These are phyloP conservation scores for Microchrysa polita DNA, from an alignment of 2,888 invertebrate species.

Conservation along the genomic window DNA sequence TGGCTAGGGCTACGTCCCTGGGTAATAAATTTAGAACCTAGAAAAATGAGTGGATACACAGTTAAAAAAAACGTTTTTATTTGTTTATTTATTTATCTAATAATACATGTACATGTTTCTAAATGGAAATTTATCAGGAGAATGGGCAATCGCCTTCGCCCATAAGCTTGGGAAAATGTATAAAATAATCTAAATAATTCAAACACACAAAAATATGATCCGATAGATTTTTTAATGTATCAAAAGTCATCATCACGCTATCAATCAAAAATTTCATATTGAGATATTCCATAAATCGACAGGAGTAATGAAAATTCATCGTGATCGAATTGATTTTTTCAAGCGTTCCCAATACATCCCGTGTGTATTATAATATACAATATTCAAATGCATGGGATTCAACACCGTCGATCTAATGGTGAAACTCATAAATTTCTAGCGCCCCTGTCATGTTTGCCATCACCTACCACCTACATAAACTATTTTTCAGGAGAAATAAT, in stretches of 20 bases:
- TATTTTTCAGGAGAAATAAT: constrained; percentile 37
- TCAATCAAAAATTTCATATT: constrained; percentile 21
- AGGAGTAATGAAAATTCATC: constrained; percentile 5
- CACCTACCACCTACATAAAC: constrained; percentile 39
- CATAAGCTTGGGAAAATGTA: no score
- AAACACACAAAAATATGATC: no score
- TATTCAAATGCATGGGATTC: neutral
- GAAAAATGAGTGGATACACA: no score
- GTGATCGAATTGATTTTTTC: constrained; percentile 1
- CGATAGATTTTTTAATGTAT: no score
- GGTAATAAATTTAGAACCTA: no score
- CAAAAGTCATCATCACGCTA: constrained; percentile 31
- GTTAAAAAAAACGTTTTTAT: no score
- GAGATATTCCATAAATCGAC: constrained; percentile 12
- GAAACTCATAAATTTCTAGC: constrained; percentile 41
- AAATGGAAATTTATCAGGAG: no score
- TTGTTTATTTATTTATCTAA: no score
- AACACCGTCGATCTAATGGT: constrained; percentile 23
- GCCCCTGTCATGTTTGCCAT: constrained; percentile 38
- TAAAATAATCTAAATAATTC: no score
- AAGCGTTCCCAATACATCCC: neutral
- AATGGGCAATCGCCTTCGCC: no score
- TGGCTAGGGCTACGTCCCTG: no score
- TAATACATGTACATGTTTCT: no score
- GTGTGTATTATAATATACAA: neutral